Percentiles rank a stretch among this genome's conserved stretches.
Conservation (phyloP, 2,797 vertebrate genomes). For the Gadopsis marmoratus region DNA sequence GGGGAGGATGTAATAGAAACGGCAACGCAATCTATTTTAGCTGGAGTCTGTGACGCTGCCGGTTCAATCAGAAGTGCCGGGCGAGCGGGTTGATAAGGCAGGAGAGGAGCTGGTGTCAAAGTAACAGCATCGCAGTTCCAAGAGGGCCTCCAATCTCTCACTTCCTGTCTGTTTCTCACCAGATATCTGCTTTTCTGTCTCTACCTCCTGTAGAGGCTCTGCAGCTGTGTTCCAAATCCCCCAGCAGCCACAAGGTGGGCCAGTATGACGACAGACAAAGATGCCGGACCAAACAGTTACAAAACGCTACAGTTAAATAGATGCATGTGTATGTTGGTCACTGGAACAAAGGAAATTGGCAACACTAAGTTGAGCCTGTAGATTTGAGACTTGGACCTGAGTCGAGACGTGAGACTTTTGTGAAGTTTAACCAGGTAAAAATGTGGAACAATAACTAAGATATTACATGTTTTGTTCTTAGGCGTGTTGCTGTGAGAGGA, state of each 20-base stretch:
- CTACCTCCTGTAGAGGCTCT: constrained; percentile 14
- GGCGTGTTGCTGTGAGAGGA: not conserved
- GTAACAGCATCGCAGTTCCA: constrained; percentile 47
- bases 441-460: not conserved
- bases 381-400: not conserved
- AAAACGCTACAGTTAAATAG: not conserved
- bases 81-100: constrained; percentile 54
- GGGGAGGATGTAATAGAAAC: constrained; percentile 67
- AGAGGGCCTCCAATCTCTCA: constrained; percentile 41
- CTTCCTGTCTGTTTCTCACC: constrained; percentile 45
- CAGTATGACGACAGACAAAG: constrained; percentile 1
- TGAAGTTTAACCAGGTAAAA: not conserved
- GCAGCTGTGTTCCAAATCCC: constrained; percentile 47
- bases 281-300: not conserved
- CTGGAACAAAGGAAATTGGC: not conserved
- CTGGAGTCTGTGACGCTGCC: constrained; percentile 53
- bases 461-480: not conserved
- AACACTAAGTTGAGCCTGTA: not conserved
- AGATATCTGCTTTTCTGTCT: constrained; percentile 45
- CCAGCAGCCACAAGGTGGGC: constrained; percentile 35
- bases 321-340: not conserved
- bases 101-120: constrained; percentile 46
- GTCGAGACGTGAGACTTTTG: not conserved
- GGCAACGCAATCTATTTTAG: constrained; percentile 71
- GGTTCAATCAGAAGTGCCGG: constrained; percentile 62